Percentiles rank a stretch among this genome's conserved stretches.
phyloP scores from a whole-genome alignment of 2,888 invertebrate species.

The Eulithis testata region DNA sequence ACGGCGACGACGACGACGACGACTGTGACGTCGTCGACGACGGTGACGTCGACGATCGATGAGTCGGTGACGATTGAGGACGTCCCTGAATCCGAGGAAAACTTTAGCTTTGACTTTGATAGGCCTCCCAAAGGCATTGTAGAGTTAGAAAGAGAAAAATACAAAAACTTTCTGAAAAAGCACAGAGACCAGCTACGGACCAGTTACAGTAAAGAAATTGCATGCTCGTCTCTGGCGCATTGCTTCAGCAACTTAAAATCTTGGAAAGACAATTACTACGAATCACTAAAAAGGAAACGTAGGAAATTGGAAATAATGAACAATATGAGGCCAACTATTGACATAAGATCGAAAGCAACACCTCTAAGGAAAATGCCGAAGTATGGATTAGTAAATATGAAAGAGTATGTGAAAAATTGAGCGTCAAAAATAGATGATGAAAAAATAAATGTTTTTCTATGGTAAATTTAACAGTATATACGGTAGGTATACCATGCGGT shows the following conservation, averaged over 20 bases:
- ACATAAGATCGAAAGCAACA: not conserved
- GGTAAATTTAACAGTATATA: too few species aligned
- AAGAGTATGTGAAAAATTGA: conserved; percentile 9
- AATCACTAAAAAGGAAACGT: not conserved
- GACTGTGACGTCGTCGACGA: not conserved
- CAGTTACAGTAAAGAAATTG: not conserved
- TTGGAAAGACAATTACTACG: not conserved
- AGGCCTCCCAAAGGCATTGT: too few species aligned
- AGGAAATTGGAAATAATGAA: conserved; percentile 1
- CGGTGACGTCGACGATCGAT: too few species aligned
- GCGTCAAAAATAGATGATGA: not conserved
- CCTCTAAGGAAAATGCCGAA: conserved; percentile 1
- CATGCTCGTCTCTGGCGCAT: not conserved
- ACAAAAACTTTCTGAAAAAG: too few species aligned
- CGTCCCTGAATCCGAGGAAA: too few species aligned
- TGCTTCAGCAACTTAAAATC: not conserved
- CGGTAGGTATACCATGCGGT: too few species aligned
- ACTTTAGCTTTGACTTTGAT: too few species aligned
- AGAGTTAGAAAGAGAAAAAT: too few species aligned
- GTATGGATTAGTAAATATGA: conserved; percentile 16
- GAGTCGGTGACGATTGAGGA: too few species aligned
- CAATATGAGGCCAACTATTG: conserved; percentile 16
- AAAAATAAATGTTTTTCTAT: not conserved
- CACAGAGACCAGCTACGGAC: too few species aligned
- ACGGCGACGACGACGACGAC: not conserved